Percentiles rank a stretch among this genome's conserved stretches.
These are phyloP conservation scores for Steatornis caripensis DNA, from an alignment of 2,113 vertebrate genomes.

Conservation along the genomic window DNA sequence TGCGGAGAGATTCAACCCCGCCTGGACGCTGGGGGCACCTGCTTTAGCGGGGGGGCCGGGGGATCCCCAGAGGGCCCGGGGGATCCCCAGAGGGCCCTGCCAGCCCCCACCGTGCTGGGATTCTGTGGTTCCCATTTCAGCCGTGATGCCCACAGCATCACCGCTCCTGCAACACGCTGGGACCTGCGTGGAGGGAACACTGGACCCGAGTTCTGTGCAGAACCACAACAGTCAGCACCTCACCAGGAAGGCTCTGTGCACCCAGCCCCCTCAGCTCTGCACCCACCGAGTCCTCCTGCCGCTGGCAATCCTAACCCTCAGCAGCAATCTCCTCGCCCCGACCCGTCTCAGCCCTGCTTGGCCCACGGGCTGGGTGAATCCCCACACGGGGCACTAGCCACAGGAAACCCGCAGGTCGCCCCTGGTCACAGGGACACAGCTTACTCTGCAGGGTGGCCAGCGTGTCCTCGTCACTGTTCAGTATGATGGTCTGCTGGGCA, in stretches of 20 bases:
- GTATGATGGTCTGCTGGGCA: conserved; percentile 83
- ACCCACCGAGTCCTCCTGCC: accelerated
- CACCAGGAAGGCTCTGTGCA: accelerated
- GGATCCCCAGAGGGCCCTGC: no score
- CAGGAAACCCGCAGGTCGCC: neutral
- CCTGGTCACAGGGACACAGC: neutral
- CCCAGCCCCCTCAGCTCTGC: no score
- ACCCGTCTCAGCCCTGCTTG: neutral
- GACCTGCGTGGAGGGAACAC: neutral
- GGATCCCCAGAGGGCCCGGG: no score
- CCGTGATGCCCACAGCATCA: neutral
- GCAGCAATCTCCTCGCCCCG: neutral
- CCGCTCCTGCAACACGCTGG: accelerated
- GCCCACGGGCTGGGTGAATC: neutral
- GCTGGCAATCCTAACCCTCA: neutral
- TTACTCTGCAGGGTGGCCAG: conserved; percentile 88
- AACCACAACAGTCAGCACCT: neutral
- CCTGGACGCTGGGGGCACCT: no score
- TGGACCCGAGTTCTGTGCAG: accelerated
- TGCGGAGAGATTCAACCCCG: no score
- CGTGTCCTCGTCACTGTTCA: conserved; percentile 88
- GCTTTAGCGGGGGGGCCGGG: no score
- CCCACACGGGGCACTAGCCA: accelerated
- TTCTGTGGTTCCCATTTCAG: neutral
- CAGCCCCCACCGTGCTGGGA: no score